Percentiles rank a stretch among this genome's conserved stretches.
phyloP scores from a whole-genome alignment of 2,888 invertebrate species.

The Spodoptera littoralis region DNA sequence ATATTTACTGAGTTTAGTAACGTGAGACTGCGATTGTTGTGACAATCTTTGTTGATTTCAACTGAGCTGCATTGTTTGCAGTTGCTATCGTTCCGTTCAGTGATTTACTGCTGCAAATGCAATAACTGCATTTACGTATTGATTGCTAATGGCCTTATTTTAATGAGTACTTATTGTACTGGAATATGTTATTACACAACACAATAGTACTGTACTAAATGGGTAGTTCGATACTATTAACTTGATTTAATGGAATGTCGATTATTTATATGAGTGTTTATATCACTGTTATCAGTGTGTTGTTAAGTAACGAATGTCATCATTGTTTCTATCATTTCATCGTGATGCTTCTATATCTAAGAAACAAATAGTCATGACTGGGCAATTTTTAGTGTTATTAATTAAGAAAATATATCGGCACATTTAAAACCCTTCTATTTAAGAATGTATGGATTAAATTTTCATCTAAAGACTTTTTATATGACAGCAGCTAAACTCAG shows the following conservation, averaged over 20 bases:
- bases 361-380: slow-evolving; percentile 7
- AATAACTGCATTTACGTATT: slow-evolving; percentile 13
- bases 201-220: slow-evolving; percentile 8
- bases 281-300: background rate
- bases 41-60: slow-evolving; percentile 48
- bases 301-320: slow-evolving; percentile 8
- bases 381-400: background rate
- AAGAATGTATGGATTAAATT: background rate
- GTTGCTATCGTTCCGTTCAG: slow-evolving; percentile 25
- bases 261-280: background rate
- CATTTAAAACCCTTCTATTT: slow-evolving; percentile 1
- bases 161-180: slow-evolving; percentile 11
- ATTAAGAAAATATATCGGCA: background rate
- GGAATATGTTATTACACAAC: slow-evolving; percentile 18
- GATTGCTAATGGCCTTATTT: slow-evolving; percentile 16
- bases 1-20: slow-evolving; percentile 53
- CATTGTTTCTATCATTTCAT: slow-evolving; percentile 1
- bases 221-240: slow-evolving; percentile 6
- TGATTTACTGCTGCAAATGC: slow-evolving; percentile 24
- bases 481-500: slow-evolving; percentile 47
- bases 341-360: background rate
- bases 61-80: slow-evolving; percentile 38
- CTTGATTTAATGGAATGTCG: background rate
- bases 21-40: slow-evolving; percentile 31
- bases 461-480: slow-evolving; percentile 44